Evolutionary conservation across 2,888 invertebrate genomes (phyloP), one percentile per base, ranked within the genome.

Genomic region (Drosophila setosimentum): DNA sequence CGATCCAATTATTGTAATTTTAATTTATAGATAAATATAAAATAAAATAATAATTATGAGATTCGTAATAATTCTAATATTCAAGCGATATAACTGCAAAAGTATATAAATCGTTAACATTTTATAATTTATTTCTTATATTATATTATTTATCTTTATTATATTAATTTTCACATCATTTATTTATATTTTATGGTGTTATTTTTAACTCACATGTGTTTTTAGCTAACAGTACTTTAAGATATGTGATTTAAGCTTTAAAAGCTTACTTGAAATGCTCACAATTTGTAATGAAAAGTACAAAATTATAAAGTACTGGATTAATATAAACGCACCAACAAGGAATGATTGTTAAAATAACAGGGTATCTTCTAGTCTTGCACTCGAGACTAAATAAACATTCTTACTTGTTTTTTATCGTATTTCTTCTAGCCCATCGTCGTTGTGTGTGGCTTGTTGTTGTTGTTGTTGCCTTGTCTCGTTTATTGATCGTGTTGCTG

Each of bases 401-500:
- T 74, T 60, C 53, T 58, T 78, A 60, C 63, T 58, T 18, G 73
- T 33, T 53, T 73, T 78, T 90, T 89, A 90, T 85, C 91, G 87
- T 85, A 73, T 81, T 85, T 81, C 80, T 87, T 91, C 91, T 87
- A 87, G 86, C 88, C 69, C 80, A 84, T 63, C 82, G 82, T 78
- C 82, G 90, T 87, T 84, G 91, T 86, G 86, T 83, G 82, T 87
- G 81, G 74, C 75, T 78, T 67, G 76, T 76, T 68, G 64, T 68
- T 67, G 76, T 70, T 79, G 70, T 61, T 83, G 72, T 73, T 90
- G 76, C 59, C 91, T 91, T 91, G 87, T 87, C 87, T 87, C 87
- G 86, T 85, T 87, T 90, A 91, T 91, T 91, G 87, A 87, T 91
- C 91, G 83, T 89, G 91, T 86, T 83, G 88, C 78, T 79, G 79